Percentiles rank a stretch among this genome's conserved stretches.
phyloP scores from a whole-genome alignment of 2,797 vertebrate genomes.

The Gallinago solitaria region DNA sequence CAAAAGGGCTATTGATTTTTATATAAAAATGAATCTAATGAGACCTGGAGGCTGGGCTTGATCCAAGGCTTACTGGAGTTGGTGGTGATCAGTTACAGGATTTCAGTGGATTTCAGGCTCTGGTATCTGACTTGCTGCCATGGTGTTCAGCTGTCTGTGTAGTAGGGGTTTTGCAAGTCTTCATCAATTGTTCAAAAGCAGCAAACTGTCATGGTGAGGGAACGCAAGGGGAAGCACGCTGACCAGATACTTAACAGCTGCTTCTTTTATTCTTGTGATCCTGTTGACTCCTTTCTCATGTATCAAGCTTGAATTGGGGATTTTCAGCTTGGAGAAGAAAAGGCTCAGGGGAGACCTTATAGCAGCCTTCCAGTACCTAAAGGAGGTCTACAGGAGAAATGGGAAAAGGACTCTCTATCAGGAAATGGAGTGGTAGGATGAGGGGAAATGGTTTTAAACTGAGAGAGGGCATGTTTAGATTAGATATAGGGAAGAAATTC shows the following conservation, averaged over 20 bases:
- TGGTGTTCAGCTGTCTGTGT: neutral
- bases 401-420: no score
- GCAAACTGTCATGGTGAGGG: neutral
- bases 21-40: slow-evolving; percentile 55
- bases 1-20: slow-evolving; percentile 32
- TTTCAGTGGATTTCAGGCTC: neutral
- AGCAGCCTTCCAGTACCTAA: no score
- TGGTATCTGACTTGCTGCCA: neutral
- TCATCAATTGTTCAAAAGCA: neutral
- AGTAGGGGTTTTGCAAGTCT: neutral
- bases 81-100: neutral
- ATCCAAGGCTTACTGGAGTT: neutral
- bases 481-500: no score
- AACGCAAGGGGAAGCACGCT: neutral
- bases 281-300: neutral
- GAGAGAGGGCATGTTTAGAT: no score
- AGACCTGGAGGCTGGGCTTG: slow-evolving; percentile 20
- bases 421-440: no score
- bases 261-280: neutral
- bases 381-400: no score
- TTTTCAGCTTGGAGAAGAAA: no score
- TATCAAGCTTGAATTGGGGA: neutral
- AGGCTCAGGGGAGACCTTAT: no score
- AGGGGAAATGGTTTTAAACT: no score
- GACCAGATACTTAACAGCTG: neutral